Evolutionary conservation across 2,888 invertebrate genomes (phyloP).

Genomic region (Nephrotoma flavescens): DNA sequence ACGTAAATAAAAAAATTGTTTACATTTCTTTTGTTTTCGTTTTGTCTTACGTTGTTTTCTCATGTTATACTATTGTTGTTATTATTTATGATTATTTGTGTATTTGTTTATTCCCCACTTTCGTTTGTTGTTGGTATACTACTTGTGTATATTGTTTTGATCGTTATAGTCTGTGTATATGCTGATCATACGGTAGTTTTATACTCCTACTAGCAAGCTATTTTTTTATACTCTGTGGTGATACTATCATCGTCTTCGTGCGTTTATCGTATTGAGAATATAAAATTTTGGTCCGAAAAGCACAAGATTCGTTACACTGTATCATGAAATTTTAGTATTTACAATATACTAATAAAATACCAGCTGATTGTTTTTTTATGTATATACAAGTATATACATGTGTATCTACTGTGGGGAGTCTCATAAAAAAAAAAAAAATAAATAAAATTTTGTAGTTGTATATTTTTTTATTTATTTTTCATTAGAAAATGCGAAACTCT

Average conservation of each 20-base stretch:
- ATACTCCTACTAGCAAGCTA: background rate
- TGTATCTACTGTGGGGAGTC: background rate
- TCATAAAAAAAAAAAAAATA: background rate
- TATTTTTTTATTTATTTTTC: background rate
- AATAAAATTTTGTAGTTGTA: background rate
- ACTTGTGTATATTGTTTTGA: background rate
- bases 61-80: background rate
- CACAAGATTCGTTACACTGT: background rate
- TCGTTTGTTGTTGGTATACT: background rate
- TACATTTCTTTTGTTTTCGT: background rate
- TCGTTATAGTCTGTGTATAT: background rate
- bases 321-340: background rate
- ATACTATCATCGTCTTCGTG: background rate
- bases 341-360: background rate
- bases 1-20: background rate
- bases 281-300: background rate
- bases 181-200: background rate
- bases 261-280: background rate
- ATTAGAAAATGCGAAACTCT: conserved; percentile 1
- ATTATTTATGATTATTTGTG: background rate
- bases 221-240: too few species aligned
- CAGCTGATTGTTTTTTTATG: background rate
- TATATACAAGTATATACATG: background rate
- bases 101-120: background rate
- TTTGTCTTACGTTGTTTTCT: background rate